phyloP scores from a whole-genome alignment of 2,113 vertebrate genomes.

The Calypte anna region DNA sequence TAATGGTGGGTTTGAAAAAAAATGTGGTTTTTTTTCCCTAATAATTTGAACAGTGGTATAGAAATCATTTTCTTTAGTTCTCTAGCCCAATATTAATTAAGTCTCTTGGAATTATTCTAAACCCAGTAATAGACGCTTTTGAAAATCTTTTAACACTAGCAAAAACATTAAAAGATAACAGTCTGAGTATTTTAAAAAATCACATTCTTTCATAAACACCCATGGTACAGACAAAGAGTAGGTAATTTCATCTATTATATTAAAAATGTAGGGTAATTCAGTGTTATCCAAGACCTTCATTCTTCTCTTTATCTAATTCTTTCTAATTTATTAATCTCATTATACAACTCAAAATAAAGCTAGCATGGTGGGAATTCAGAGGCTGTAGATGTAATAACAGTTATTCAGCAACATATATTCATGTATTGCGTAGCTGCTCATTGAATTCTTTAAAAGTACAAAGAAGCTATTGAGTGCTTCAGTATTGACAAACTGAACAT shows the following conservation, averaged over 20 bases:
- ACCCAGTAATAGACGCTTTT: neutral
- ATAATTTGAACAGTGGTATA: neutral
- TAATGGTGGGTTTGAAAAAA: neutral
- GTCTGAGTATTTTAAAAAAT: neutral
- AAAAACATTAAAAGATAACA: slow-evolving; percentile 30
- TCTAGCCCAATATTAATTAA: neutral
- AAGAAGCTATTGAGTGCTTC: neutral
- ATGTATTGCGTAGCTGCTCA: neutral
- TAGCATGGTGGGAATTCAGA: neutral
- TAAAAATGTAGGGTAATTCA: neutral
- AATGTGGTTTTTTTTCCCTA: neutral
- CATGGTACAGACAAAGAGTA: neutral
- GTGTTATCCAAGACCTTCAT: neutral
- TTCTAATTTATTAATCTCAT: slow-evolving; percentile 12
- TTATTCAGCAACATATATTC: neutral
- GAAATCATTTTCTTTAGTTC: neutral
- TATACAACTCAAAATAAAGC: slow-evolving; percentile 16
- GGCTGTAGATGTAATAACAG: neutral
- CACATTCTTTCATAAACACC: neutral
- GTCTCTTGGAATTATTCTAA: neutral
- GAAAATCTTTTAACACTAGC: neutral
- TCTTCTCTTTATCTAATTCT: slow-evolving; percentile 7
- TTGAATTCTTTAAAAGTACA: neutral
- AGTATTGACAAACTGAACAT: slow-evolving; percentile 8
- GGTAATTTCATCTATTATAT: neutral